A percentile compares a stretch with the other conserved stretches of the same genome.
Conservation (phyloP, 2,888 invertebrate genomes). For the Leucophora obtusa region DNA sequence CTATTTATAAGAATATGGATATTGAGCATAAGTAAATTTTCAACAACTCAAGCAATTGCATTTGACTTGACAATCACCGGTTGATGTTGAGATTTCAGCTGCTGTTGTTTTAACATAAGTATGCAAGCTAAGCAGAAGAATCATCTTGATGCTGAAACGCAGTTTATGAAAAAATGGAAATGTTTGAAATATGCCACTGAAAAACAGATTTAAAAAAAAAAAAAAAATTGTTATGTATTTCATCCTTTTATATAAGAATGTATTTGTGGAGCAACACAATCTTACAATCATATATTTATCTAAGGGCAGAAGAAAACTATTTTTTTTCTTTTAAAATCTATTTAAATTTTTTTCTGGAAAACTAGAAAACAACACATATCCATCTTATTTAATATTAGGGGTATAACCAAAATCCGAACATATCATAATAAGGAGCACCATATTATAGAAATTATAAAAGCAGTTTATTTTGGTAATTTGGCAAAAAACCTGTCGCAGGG, state of each 20-base stretch:
- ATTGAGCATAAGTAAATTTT: slow-evolving; percentile 18
- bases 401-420: too few species aligned
- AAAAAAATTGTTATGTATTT: not conserved
- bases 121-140: not conserved
- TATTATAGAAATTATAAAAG: too few species aligned
- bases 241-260: not conserved
- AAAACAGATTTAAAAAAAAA: slow-evolving; percentile 38
- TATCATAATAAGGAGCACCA: too few species aligned
- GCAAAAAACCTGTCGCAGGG: too few species aligned
- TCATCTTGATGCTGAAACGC: not conserved
- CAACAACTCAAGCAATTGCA: slow-evolving; percentile 38
- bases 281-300: not conserved
- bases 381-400: not conserved
- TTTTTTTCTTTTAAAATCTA: not conserved
- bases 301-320: not conserved
- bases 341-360: not conserved
- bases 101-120: slow-evolving; percentile 25
- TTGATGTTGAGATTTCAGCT: not conserved
- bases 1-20: slow-evolving; percentile 25
- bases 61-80: slow-evolving; percentile 46
- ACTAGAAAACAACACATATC: not conserved
- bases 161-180: not conserved
- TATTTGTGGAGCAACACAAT: not conserved
- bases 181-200: slow-evolving; percentile 30
- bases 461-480: too few species aligned